Conservation (phyloP, 2,113 vertebrate genomes). For the Promerops cafer region DNA sequence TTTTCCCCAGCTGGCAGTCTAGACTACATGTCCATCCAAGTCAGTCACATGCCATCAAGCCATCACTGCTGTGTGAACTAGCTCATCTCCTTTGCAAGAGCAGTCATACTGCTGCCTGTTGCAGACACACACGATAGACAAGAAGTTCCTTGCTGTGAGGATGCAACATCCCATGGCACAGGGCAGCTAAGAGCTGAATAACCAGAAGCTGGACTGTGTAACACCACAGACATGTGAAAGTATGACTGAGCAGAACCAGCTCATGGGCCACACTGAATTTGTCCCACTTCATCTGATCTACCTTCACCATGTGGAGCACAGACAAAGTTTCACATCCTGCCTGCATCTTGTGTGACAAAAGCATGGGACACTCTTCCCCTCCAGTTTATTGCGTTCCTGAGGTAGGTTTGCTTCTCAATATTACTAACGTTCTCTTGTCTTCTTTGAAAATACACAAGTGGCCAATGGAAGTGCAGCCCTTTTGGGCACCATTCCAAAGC, state of each 20-base stretch:
- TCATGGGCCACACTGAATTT: background rate
- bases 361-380: background rate
- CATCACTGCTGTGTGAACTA: background rate
- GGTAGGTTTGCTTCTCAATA: background rate
- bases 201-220: background rate
- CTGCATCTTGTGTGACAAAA: background rate
- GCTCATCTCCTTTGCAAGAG: background rate
- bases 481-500: constrained; percentile 41
- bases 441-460: background rate
- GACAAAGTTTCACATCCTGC: background rate
- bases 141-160: background rate
- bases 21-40: background rate
- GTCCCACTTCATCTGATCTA: background rate
- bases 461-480: background rate
- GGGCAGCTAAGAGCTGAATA: background rate
- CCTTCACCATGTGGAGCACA: accelerated
- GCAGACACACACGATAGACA: background rate
- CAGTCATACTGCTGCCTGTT: background rate
- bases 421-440: background rate
- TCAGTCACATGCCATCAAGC: background rate
- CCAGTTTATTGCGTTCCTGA: background rate
- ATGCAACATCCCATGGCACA: too few species aligned
- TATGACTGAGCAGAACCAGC: background rate
- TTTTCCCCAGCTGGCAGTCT: background rate
- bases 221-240: background rate